phyloP scores from a whole-genome alignment of 2,797 vertebrate species.

The Anolis apletophallus region DNA sequence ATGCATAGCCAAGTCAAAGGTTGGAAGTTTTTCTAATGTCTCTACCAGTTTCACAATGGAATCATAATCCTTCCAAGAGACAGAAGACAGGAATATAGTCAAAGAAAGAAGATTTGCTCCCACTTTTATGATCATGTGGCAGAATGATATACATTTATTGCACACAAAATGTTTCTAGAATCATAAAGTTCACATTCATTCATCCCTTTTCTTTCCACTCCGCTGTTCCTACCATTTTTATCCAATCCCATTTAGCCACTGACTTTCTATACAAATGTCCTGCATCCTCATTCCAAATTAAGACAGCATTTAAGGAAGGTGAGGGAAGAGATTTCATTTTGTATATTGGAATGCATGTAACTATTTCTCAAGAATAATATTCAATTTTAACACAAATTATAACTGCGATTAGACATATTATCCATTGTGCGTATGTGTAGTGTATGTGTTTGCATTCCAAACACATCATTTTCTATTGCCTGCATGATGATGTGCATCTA shows the following conservation, averaged over 20 bases:
- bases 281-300: neutral
- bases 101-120: conserved; percentile 27
- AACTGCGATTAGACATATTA: too few species aligned
- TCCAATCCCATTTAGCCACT: neutral
- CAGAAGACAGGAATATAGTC: conserved; percentile 50
- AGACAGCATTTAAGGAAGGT: neutral
- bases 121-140: neutral
- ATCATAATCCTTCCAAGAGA: conserved; percentile 90
- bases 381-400: neutral
- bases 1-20: conserved; percentile 93
- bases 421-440: neutral
- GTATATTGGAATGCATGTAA: neutral
- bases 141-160: neutral
- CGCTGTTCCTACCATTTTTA: too few species aligned
- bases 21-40: conserved; percentile 95
- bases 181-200: neutral
- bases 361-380: neutral
- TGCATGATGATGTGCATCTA: neutral
- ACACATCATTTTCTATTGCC: neutral
- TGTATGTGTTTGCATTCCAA: neutral
- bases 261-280: neutral
- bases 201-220: neutral
- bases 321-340: neutral
- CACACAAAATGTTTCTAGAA: neutral
- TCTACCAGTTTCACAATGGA: conserved; percentile 96